phyloP scores from a whole-genome alignment of 1,140 invertebrate genomes.

The Cydia strobilella region DNA sequence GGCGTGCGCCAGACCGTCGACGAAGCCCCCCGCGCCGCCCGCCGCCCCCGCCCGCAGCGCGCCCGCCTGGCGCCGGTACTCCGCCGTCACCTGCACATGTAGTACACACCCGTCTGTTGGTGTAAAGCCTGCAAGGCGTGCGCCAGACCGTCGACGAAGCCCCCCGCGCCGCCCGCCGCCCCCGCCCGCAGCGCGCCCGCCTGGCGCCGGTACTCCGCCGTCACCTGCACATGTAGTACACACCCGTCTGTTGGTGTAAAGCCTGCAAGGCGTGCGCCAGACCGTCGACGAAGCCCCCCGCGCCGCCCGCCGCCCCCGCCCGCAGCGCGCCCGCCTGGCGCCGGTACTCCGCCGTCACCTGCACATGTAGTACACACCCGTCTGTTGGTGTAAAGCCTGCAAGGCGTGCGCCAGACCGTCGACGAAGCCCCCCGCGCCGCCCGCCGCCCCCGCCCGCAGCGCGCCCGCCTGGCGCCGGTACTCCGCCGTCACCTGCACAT shows the following conservation, averaged over 20 bases:
- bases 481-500: too few relatives aligned
- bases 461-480: conserved; percentile 57
- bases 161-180: conserved; percentile 40
- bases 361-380: conserved; percentile 45
- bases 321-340: conserved; percentile 57
- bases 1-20: conserved; percentile 36
- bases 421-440: conserved; percentile 39
- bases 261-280: conserved; percentile 39
- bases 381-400: conserved; percentile 37
- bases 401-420: conserved; percentile 39
- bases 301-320: conserved; percentile 37
- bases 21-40: conserved; percentile 38
- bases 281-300: conserved; percentile 39
- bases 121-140: conserved; percentile 42
- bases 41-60: conserved; percentile 47
- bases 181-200: conserved; percentile 51
- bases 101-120: conserved; percentile 38
- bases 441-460: conserved; percentile 46
- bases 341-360: too few relatives aligned
- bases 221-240: too few relatives aligned
- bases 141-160: conserved; percentile 40
- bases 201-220: too few relatives aligned
- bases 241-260: conserved; percentile 44
- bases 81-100: too few relatives aligned
- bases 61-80: too few relatives aligned